A percentile compares a stretch with the other conserved stretches of the same genome.
Conservation (phyloP, 2,888 invertebrate species). For the Bugula neritina region DNA sequence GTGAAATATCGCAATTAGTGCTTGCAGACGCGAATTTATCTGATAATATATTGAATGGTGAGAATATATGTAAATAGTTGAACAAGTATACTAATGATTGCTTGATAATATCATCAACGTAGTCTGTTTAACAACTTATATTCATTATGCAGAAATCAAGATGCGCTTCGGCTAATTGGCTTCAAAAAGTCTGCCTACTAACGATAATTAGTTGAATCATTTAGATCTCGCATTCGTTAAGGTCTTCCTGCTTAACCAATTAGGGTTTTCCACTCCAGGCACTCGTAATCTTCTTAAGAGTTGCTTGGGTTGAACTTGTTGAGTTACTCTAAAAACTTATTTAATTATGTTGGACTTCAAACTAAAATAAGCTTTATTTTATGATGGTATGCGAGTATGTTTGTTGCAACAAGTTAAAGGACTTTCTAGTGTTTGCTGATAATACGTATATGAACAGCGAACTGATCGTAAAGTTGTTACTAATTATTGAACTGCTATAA, state of each 20-base stretch:
- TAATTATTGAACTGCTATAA: too few relatives aligned
- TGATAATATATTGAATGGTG: not conserved
- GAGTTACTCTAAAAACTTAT: too few relatives aligned
- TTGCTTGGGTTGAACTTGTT: too few relatives aligned
- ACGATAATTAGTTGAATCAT: slow-evolving; percentile 18
- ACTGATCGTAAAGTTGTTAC: too few relatives aligned
- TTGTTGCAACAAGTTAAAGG: too few relatives aligned
- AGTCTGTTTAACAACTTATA: not conserved
- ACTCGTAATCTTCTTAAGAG: not conserved
- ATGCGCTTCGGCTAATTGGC: not conserved
- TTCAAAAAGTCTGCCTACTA: slow-evolving; percentile 21
- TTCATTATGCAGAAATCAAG: not conserved
- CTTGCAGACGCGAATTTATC: not conserved
- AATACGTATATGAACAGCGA: too few relatives aligned
- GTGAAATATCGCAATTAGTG: not conserved
- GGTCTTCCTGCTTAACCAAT: slow-evolving; percentile 12
- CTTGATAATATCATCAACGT: not conserved
- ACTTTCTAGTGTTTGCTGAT: too few relatives aligned
- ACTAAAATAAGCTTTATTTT: too few relatives aligned
- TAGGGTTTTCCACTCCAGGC: not conserved
- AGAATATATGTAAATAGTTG: not conserved
- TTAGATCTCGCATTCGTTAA: not conserved
- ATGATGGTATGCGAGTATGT: too few relatives aligned
- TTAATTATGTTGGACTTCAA: too few relatives aligned
- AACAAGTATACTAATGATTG: not conserved